Conservation (phyloP, 2,888 invertebrate species). For the Himalopsyche kuldschensis region DNA sequence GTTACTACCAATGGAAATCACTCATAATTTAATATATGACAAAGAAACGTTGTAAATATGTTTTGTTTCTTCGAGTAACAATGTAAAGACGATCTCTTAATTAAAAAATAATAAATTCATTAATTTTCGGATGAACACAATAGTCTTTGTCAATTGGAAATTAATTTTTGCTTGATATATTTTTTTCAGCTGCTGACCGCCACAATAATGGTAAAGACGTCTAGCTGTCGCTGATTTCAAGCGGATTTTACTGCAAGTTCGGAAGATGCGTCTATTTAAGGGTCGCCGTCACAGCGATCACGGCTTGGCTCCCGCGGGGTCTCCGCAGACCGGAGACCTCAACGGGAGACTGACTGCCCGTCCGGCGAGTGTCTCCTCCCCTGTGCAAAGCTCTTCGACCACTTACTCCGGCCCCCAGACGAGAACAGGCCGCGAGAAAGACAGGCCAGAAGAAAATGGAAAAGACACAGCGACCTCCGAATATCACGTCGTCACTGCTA, state of each 20-base stretch:
- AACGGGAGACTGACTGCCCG: slow-evolving; percentile 44
- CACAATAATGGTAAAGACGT: not conserved
- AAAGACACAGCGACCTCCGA: slow-evolving; percentile 47
- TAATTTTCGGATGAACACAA: too few species aligned
- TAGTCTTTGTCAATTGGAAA: too few species aligned
- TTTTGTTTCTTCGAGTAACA: too few species aligned
- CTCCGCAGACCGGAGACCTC: slow-evolving; percentile 54
- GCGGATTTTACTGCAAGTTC: not conserved
- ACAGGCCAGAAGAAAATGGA: slow-evolving; percentile 37
- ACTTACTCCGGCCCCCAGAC: not conserved
- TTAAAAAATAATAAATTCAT: too few species aligned
- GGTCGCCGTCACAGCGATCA: slow-evolving; percentile 67
- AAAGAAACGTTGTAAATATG: too few species aligned
- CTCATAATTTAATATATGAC: too few species aligned
- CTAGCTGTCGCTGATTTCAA: not conserved
- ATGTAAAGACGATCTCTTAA: too few species aligned
- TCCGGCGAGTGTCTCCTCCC: slow-evolving; percentile 37
- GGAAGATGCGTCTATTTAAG: slow-evolving; percentile 64
- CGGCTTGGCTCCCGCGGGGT: slow-evolving; percentile 57
- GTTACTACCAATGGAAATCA: too few species aligned
- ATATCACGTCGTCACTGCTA: slow-evolving; percentile 75
- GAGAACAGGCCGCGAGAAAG: not conserved
- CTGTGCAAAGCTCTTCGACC: slow-evolving; percentile 44
- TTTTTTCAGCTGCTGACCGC: slow-evolving; percentile 2
- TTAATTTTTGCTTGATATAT: not conserved